phyloP scores from a whole-genome alignment of 2,113 vertebrate genomes.

The Podarcis muralis region DNA sequence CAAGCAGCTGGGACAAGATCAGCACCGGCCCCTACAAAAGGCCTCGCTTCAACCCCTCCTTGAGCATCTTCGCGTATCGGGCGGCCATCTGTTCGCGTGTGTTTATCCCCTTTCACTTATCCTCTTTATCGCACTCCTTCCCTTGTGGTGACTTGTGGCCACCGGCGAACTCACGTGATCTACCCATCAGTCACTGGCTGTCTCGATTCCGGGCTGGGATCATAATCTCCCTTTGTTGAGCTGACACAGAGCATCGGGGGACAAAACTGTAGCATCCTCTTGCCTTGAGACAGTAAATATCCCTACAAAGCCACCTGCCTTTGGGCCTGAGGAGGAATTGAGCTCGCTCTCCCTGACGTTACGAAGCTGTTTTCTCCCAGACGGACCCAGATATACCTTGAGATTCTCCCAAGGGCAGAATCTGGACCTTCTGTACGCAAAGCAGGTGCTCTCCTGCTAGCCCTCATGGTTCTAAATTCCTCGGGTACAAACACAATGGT shows the following conservation, averaged over 20 bases:
- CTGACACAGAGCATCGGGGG: too few species aligned
- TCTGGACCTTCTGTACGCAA: too few species aligned
- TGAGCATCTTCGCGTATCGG: neutral
- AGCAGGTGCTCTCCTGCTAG: too few species aligned
- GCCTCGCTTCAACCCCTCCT: neutral
- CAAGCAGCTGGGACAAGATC: fast-evolving
- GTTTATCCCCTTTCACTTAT: slow-evolving; percentile 50
- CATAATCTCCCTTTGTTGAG: neutral
- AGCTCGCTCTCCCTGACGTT: too few species aligned
- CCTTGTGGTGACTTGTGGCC: slow-evolving; percentile 18
- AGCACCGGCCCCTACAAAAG: fast-evolving
- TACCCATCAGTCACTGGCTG: neutral
- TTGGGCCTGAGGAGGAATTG: neutral
- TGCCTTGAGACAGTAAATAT: neutral
- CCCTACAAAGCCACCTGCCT: neutral
- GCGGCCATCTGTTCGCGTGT: slow-evolving; percentile 54
- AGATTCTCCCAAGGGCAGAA: too few species aligned
- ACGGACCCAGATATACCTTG: too few species aligned
- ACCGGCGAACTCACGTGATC: slow-evolving; percentile 31
- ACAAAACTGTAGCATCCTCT: neutral
- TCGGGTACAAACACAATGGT: too few species aligned
- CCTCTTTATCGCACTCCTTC: slow-evolving; percentile 53
- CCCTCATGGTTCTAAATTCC: too few species aligned
- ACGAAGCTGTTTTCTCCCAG: too few species aligned
- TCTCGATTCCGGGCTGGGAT: fast-evolving